Evolutionary conservation across 2,888 invertebrate species (phyloP), one percentile per base, ranked within the genome.

Genomic region (Altica lythri): DNA sequence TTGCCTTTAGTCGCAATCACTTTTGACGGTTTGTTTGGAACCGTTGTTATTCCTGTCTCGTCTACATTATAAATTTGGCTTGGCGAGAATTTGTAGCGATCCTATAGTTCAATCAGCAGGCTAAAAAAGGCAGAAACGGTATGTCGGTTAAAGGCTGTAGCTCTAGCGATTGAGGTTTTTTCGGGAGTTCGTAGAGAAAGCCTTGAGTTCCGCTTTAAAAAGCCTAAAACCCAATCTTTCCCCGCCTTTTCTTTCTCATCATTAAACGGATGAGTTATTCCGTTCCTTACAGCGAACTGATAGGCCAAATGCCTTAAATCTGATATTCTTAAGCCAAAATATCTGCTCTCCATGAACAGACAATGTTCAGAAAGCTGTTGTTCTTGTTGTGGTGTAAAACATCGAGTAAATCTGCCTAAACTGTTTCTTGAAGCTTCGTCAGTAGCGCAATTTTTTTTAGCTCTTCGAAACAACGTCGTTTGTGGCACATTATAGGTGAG

Each of bases 381-480:
- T 22, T 22, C 22, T 22, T 22, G 22, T 22, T 22, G 22, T 22
- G 22, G 8, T 22, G 22, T 22, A 22, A 22, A 22, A 22, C 22
- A 22, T n/a, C n/a, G 22, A 22, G 4, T 4, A 22, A 22, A 22
- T 22, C 22, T 22, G 22, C 22, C 22, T 8, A 22, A 22, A 22
- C 22, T 22, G 4, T 22, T 22, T 22, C 4, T 22, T 22, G 22
- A 22, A 5, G 22, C 22, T 22, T 22, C 22, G 4, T 22, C 8
- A 22, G 22, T 8, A 22, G 22, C 22, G 8, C 22, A 22, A 8
- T 22, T 22, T 51, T 27, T 43, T 13, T 27, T n/a, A 14, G 18
- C 49, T 29, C 49, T 53, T 30, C 42, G 49, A 32, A 53, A 53
- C 19, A 53, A 53, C 25, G 29, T 49, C 27, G 8, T 22, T 22